These are phyloP conservation scores for Gortyna flavago DNA, from an alignment of 2,888 invertebrate species.

Conservation along the genomic window DNA sequence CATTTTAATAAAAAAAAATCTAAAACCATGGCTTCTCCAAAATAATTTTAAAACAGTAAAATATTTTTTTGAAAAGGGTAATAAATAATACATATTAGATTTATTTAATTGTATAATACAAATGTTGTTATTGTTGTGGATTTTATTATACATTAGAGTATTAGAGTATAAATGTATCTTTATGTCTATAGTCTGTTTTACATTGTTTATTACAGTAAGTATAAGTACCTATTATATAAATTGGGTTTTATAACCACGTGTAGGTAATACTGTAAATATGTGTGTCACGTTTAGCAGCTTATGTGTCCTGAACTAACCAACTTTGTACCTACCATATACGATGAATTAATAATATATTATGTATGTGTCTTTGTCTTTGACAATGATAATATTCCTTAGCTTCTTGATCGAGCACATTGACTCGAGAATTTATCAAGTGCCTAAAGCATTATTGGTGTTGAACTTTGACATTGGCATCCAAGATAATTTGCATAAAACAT, in stretches of 20 bases:
- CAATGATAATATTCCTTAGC: constrained; percentile 5
- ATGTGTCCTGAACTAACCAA: neutral
- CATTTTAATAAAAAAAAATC: too few relatives aligned
- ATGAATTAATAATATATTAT: neutral
- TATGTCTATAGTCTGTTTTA: too few relatives aligned
- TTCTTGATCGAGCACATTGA: constrained; percentile 22
- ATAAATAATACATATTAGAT: too few relatives aligned
- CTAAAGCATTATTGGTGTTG: constrained; percentile 3
- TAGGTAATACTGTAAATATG: neutral
- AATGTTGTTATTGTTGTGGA: neutral
- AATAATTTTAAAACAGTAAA: neutral
- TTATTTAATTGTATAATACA: neutral
- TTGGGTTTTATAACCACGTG: neutral
- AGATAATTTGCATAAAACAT: constrained; percentile 30
- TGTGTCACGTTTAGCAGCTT: too few relatives aligned
- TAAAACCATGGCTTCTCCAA: neutral
- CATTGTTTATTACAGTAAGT: neutral
- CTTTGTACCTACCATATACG: neutral
- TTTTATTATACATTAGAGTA: neutral
- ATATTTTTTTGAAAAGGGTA: neutral
- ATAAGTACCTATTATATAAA: neutral
- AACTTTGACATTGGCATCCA: constrained; percentile 17
- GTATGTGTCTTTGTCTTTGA: neutral
- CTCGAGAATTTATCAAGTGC: constrained; percentile 21
- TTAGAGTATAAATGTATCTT: too few relatives aligned